These are phyloP conservation scores for Deroplatys truncata DNA, from an alignment of 2,888 invertebrate genomes.

Conservation along the genomic window DNA sequence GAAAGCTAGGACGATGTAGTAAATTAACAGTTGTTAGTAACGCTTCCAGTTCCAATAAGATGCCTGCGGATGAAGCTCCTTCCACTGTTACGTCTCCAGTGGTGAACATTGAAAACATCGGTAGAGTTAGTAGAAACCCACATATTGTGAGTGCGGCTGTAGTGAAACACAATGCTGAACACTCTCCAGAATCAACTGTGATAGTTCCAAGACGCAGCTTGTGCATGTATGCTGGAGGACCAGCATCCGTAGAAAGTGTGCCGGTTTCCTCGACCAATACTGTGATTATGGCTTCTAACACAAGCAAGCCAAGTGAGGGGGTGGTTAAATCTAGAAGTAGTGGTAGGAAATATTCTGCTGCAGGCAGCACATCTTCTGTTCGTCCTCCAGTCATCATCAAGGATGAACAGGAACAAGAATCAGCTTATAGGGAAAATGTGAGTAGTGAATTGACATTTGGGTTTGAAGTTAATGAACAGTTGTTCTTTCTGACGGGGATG, in stretches of 20 bases:
- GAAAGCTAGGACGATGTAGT: neutral
- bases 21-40: neutral
- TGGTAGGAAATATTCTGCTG: conserved; percentile 27
- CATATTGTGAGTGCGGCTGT: neutral
- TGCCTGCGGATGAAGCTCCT: neutral
- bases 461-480: conserved; percentile 71
- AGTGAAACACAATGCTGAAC: neutral
- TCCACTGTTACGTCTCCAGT: neutral
- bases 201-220: conserved; percentile 11
- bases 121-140: neutral
- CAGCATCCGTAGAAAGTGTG: neutral
- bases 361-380: conserved; percentile 23
- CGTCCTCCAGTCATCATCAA: conserved; percentile 72
- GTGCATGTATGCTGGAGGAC: neutral
- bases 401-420: conserved; percentile 49
- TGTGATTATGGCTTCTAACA: neutral
- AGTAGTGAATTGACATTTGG: conserved; percentile 71
- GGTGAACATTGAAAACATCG: neutral
- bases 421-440: conserved; percentile 37
- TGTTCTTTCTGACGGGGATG: conserved; percentile 44
- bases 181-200: conserved; percentile 22
- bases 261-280: neutral
- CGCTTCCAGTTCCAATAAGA: neutral
- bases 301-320: conserved; percentile 9
- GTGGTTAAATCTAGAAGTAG: conserved; percentile 22